These are phyloP conservation scores for Lepidurus apus DNA, from an alignment of 1,140 invertebrate species.

Conservation along the genomic window DNA sequence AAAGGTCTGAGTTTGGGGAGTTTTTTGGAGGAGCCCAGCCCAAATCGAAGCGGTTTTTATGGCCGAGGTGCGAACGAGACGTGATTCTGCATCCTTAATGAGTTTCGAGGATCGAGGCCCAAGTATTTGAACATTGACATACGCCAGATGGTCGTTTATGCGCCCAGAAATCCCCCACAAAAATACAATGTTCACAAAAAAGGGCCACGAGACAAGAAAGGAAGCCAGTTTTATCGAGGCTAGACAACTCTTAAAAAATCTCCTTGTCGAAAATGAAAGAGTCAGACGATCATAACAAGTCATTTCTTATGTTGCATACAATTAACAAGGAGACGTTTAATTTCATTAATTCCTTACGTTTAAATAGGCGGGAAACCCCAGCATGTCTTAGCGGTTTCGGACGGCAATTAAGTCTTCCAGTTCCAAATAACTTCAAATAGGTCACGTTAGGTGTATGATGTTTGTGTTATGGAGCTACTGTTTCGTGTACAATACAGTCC, in stretches of 20 bases:
- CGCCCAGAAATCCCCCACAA: neutral
- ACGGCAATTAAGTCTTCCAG: neutral
- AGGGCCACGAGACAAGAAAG: neutral
- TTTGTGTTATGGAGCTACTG: neutral
- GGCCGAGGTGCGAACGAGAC: constrained; percentile 12
- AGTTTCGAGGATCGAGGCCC: constrained; percentile 1
- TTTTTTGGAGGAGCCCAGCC: constrained; percentile 5
- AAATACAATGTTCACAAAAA: neutral
- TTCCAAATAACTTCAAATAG: too few relatives aligned
- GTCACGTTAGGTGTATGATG: neutral
- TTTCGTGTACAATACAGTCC: neutral
- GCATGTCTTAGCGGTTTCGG: neutral
- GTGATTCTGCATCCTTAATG: constrained; percentile 21
- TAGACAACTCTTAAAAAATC: neutral
- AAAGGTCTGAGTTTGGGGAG: neutral
- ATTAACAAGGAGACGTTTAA: too few relatives aligned
- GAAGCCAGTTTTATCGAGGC: neutral
- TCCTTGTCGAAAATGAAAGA: neutral
- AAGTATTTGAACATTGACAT: neutral
- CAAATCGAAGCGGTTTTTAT: constrained; percentile 19
- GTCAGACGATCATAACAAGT: too few relatives aligned
- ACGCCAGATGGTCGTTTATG: constrained; percentile 19
- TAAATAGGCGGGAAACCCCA: too few relatives aligned
- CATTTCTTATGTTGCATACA: too few relatives aligned
- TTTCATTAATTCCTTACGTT: too few relatives aligned